Conservation (phyloP, 1,140 invertebrate genomes). For the Hylaeus anthracinus region DNA sequence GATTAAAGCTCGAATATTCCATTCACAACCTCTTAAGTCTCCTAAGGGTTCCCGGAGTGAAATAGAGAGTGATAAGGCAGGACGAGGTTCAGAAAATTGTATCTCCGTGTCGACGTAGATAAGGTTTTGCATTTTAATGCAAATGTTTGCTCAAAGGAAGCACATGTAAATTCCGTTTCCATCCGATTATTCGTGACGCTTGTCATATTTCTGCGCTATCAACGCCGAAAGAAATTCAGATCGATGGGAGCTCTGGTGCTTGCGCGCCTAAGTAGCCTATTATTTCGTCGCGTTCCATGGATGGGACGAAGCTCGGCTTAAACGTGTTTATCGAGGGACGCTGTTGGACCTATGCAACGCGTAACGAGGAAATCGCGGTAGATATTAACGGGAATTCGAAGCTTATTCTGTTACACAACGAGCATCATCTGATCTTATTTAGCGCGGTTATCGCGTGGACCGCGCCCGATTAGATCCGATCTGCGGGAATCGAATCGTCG, state of each 20-base stretch:
- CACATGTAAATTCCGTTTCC: not conserved
- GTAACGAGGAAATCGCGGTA: constrained; percentile 22
- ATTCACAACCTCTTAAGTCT: too few species aligned
- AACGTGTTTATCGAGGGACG: constrained; percentile 2
- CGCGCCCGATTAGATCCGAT: constrained; percentile 3
- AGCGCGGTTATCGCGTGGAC: not conserved
- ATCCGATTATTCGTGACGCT: not conserved
- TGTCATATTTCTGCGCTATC: not conserved
- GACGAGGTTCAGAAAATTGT: too few species aligned
- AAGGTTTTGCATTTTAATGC: too few species aligned
- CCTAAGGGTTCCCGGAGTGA: too few species aligned
- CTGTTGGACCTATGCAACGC: not conserved
- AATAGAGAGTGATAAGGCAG: too few species aligned
- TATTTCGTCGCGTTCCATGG: constrained; percentile 16
- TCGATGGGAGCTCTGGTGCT: not conserved
- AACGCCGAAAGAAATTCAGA: not conserved
- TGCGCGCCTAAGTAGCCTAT: constrained; percentile 5
- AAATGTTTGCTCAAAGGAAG: too few species aligned
- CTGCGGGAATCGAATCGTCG: not conserved
- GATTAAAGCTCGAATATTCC: too few species aligned
- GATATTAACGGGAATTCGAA: constrained; percentile 25
- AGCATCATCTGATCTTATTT: constrained; percentile 24
- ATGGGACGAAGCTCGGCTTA: constrained; percentile 1
- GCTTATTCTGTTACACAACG: constrained; percentile 27
- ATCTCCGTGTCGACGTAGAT: too few species aligned